Evolutionary conservation across 1,140 invertebrate genomes (phyloP).

Genomic region (Camponotus floridanus): DNA sequence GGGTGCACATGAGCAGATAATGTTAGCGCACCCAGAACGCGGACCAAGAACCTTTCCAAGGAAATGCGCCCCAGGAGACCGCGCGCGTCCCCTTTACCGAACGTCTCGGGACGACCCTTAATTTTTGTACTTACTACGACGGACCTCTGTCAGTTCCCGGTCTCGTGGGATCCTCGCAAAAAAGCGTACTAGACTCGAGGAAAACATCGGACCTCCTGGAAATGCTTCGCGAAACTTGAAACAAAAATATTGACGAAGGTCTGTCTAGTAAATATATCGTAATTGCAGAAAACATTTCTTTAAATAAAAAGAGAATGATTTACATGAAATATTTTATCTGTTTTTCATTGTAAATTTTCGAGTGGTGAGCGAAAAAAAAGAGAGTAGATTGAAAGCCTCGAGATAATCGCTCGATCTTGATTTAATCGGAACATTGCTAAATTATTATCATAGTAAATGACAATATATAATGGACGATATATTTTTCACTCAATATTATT

Average conservation of each 20-base stretch:
- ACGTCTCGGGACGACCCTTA: slow-evolving; percentile 75
- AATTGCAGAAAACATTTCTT: background rate
- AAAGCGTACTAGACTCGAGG: background rate
- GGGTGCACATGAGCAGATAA: slow-evolving; percentile 50
- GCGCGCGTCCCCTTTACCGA: slow-evolving; percentile 60
- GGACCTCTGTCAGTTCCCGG: slow-evolving; percentile 66
- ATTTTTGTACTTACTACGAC: slow-evolving; percentile 77
- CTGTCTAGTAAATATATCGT: background rate
- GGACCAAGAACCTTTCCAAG: slow-evolving; percentile 64
- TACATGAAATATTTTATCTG: slow-evolving; percentile 1
- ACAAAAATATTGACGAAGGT: background rate
- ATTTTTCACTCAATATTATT: background rate
- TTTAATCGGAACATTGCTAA: background rate
- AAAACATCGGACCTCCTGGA: background rate
- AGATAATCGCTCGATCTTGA: slow-evolving; percentile 31
- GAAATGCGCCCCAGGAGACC: slow-evolving; percentile 75
- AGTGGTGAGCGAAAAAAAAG: background rate
- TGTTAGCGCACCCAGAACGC: slow-evolving; percentile 61
- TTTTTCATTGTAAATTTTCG: slow-evolving; percentile 6
- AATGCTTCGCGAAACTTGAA: background rate
- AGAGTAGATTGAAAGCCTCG: slow-evolving; percentile 2
- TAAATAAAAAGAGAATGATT: background rate
- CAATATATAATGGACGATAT: slow-evolving; percentile 7
- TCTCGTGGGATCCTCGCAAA: slow-evolving; percentile 65
- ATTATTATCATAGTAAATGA: background rate